Percentiles rank a stretch among this genome's conserved stretches.
These are phyloP conservation scores for Diphyllodes magnificus DNA, from an alignment of 2,113 vertebrate genomes.

Conservation along the genomic window DNA sequence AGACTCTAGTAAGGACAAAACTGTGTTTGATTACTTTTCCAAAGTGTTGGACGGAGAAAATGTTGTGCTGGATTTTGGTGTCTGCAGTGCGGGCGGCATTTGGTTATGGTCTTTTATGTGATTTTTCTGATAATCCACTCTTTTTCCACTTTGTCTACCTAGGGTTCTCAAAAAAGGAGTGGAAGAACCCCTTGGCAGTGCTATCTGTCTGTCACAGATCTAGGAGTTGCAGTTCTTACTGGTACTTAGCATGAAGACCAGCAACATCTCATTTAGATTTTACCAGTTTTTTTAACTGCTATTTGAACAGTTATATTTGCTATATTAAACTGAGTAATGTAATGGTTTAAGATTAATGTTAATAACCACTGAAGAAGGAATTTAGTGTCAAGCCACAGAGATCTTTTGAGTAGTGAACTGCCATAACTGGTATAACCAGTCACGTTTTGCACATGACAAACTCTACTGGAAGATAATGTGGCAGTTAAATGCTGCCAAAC, in stretches of 20 bases:
- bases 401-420: background rate
- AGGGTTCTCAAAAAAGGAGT: background rate
- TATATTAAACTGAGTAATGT: background rate
- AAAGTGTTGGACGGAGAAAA: background rate
- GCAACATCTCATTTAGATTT: background rate
- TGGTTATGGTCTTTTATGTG: background rate
- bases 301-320: background rate
- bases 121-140: background rate
- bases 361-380: background rate
- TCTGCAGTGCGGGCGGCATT: background rate
- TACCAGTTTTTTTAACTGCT: background rate
- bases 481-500: background rate
- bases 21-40: background rate
- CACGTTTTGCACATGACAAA: background rate
- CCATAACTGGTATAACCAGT: constrained; percentile 31
- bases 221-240: background rate
- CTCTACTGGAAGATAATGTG: background rate
- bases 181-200: background rate
- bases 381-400: background rate
- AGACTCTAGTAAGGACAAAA: background rate
- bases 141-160: background rate
- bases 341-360: background rate
- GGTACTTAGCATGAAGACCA: background rate
- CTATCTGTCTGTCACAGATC: background rate
- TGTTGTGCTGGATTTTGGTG: background rate